Conservation (phyloP, 2,888 invertebrate species). For the Aethes cnicana region DNA sequence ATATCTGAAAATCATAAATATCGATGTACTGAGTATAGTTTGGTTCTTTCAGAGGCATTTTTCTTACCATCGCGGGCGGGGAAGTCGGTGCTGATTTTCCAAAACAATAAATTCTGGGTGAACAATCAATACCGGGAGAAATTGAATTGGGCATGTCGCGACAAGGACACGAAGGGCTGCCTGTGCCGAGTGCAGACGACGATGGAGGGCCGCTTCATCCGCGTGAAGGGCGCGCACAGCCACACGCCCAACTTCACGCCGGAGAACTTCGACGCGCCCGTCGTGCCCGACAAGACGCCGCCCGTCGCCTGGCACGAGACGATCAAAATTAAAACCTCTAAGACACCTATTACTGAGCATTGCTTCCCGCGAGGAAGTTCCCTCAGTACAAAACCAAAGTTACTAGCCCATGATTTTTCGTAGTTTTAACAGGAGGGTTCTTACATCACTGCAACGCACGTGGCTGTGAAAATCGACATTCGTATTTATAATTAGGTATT, state of each 20-base stretch:
- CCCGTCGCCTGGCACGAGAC: conserved; percentile 35
- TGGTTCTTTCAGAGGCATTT: conserved; percentile 64
- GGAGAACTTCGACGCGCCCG: conserved; percentile 56
- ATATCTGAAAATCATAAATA: too few species aligned
- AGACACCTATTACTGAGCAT: conserved; percentile 13
- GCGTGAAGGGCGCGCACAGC: conserved; percentile 66
- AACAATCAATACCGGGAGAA: conserved; percentile 75
- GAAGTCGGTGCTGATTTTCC: conserved; percentile 73
- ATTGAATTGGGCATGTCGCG: conserved; percentile 76
- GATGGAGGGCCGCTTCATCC: conserved; percentile 68
- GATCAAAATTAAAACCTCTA: conserved; percentile 31
- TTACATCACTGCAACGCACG: conserved; percentile 20
- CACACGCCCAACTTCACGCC: conserved; percentile 72
- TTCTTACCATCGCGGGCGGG: conserved; percentile 75
- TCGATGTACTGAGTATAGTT: conserved; percentile 30
- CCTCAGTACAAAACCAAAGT: conserved; percentile 16
- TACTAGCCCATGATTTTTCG: too few species aligned
- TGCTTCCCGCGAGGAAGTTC: background rate
- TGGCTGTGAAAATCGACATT: conserved; percentile 34
- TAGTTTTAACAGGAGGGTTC: conserved; percentile 7
- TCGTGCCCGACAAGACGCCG: conserved; percentile 17
- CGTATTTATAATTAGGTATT: conserved; percentile 18
- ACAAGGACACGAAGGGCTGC: conserved; percentile 70
- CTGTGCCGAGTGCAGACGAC: conserved; percentile 76
- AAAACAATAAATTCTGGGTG: conserved; percentile 75